A percentile compares a stretch with the other conserved stretches of the same genome.
phyloP scores from a whole-genome alignment of 2,113 vertebrate species.

The Rhipidura dahli region DNA sequence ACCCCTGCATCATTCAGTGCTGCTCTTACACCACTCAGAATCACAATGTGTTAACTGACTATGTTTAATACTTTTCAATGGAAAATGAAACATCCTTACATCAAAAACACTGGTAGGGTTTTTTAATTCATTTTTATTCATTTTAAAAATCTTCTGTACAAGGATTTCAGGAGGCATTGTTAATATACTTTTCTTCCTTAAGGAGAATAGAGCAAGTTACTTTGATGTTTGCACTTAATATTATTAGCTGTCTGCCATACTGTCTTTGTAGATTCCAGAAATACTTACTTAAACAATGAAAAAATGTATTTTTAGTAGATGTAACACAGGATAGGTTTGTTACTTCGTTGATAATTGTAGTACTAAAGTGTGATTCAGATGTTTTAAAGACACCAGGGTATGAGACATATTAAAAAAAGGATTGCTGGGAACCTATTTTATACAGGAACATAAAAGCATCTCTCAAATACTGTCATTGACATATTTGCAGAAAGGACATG shows the following conservation, averaged over 20 bases:
- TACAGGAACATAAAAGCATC: not conserved
- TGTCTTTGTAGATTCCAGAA: not conserved
- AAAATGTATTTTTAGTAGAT: not conserved
- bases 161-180: not conserved
- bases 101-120: not conserved
- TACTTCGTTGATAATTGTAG: not conserved
- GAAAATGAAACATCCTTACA: not conserved
- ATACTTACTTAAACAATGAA: not conserved
- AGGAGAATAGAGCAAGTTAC: not conserved
- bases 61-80: not conserved
- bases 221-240: not conserved
- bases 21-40: not conserved
- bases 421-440: not conserved
- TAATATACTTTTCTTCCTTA: not conserved
- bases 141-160: not conserved
- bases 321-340: not conserved
- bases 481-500: not conserved
- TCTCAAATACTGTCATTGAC: not conserved
- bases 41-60: accelerated
- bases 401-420: not conserved
- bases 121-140: not conserved
- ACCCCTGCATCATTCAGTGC: not conserved
- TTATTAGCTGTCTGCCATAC: not conserved
- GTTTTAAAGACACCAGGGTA: not conserved
- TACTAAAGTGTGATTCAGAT: not conserved